Conservation (phyloP, 1,140 invertebrate genomes). For the Tribolium madens region DNA sequence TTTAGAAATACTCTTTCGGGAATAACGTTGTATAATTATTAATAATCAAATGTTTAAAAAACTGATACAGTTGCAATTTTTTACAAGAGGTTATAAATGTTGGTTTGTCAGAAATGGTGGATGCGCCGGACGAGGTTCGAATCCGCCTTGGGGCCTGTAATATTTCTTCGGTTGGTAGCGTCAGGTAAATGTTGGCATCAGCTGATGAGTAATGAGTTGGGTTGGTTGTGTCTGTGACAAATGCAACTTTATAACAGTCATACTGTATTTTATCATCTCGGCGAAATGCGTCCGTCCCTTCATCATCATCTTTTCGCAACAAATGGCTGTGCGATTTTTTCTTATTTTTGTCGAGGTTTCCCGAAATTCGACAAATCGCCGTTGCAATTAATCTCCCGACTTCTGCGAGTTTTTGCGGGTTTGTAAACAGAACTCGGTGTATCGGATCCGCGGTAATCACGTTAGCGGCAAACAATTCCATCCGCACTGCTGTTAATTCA, state of each 20-base stretch:
- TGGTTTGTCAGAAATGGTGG: background rate
- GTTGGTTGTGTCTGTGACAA: conserved; percentile 39
- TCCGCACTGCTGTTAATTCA: conserved; percentile 35
- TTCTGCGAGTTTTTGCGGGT: conserved; percentile 12
- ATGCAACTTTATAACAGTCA: conserved; percentile 46
- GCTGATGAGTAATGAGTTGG: conserved; percentile 35
- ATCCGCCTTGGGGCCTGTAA: background rate
- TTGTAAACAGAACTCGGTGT: conserved; percentile 26
- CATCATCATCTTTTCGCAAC: conserved; percentile 27
- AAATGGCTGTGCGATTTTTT: background rate
- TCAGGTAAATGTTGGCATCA: conserved; percentile 35
- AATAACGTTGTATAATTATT: no score
- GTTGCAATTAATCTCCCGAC: conserved; percentile 19
- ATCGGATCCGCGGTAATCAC: conserved; percentile 31
- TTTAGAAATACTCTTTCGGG: no score
- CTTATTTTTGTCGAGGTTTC: conserved; percentile 2
- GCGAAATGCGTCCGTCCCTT: background rate
- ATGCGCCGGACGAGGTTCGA: background rate
- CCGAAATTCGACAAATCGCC: conserved; percentile 13
- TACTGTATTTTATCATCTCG: conserved; percentile 43
- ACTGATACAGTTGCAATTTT: no score
- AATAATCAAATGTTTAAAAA: no score
- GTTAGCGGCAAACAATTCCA: conserved; percentile 34
- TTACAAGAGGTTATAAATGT: no score
- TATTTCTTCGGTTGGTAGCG: conserved; percentile 23